Conservation (phyloP, 2,888 invertebrate genomes). For the Idaea biselata region DNA sequence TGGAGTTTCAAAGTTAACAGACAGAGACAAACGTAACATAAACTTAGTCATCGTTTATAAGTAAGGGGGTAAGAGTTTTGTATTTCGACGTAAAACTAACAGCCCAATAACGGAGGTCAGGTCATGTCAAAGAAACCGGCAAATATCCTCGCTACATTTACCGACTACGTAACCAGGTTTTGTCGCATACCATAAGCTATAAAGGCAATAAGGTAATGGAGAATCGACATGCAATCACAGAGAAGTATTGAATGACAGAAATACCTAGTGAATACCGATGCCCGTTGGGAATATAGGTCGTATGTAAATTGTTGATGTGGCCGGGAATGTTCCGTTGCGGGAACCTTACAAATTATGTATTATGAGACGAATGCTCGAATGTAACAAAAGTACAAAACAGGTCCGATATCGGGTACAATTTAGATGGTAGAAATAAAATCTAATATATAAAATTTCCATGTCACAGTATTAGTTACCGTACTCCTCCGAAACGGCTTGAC, state of each 20-base stretch:
- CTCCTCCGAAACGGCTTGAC: too few relatives aligned
- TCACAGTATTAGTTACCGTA: too few relatives aligned
- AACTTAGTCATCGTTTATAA: too few relatives aligned
- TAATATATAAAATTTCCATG: too few relatives aligned
- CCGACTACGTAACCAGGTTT: not conserved
- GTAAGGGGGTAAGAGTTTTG: too few relatives aligned
- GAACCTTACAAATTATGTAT: not conserved
- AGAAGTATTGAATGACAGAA: not conserved
- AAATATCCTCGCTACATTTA: not conserved
- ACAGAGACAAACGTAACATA: too few relatives aligned
- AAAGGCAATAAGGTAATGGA: slow-evolving; percentile 8
- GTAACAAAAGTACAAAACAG: not conserved
- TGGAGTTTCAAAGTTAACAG: too few relatives aligned
- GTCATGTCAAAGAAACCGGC: not conserved
- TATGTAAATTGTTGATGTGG: slow-evolving; percentile 4
- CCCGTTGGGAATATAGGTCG: not conserved
- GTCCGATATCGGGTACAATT: not conserved
- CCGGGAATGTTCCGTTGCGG: not conserved
- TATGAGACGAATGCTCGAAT: not conserved
- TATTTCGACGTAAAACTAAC: too few relatives aligned
- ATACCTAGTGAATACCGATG: not conserved
- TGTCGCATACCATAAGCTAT: not conserved
- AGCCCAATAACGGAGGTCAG: not conserved
- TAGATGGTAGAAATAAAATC: too few relatives aligned
- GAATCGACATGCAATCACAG: slow-evolving; percentile 14